Evolutionary conservation across 1,140 invertebrate genomes (phyloP).

Genomic region (Drosophila azteca): DNA sequence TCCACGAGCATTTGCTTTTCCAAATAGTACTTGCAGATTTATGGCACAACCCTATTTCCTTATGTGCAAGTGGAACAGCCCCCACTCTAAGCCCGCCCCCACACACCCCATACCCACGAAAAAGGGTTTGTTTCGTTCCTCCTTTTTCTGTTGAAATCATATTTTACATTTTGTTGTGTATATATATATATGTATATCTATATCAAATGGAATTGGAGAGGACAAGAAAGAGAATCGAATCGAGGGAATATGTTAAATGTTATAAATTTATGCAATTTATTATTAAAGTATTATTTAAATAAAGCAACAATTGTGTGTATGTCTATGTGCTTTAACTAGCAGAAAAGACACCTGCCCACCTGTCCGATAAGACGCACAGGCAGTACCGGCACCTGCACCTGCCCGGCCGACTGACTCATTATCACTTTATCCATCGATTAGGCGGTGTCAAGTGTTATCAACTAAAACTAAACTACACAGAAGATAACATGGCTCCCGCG

Average conservation of each 20-base stretch:
- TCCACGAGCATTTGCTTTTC: too few species aligned
- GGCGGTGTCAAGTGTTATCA: constrained; percentile 28
- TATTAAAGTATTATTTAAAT: constrained; percentile 83
- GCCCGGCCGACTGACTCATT: constrained; percentile 31
- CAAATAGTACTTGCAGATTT: too few species aligned
- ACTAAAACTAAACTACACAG: constrained; percentile 21
- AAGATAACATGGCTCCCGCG: constrained; percentile 39
- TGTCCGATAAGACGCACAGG: constrained; percentile 2
- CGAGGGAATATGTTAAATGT: constrained; percentile 80
- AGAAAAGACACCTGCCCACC: neutral
- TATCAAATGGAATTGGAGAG: constrained; percentile 28
- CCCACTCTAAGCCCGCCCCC: too few species aligned
- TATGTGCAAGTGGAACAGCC: too few species aligned
- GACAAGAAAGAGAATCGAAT: constrained; percentile 14
- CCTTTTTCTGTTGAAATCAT: too few species aligned
- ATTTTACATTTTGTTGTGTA: too few species aligned
- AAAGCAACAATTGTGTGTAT: constrained; percentile 56
- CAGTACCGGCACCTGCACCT: constrained; percentile 18
- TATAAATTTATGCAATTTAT: constrained; percentile 83
- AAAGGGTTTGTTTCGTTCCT: too few species aligned
- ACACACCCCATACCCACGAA: too few species aligned
- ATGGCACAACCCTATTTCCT: too few species aligned
- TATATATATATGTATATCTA: constrained; percentile 20
- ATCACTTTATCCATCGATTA: constrained; percentile 54
- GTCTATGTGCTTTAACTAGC: constrained; percentile 35